A percentile compares a stretch with the other conserved stretches of the same genome.
These are phyloP conservation scores for Branchinecta lindahli DNA, from an alignment of 1,140 invertebrate genomes.

Conservation along the genomic window DNA sequence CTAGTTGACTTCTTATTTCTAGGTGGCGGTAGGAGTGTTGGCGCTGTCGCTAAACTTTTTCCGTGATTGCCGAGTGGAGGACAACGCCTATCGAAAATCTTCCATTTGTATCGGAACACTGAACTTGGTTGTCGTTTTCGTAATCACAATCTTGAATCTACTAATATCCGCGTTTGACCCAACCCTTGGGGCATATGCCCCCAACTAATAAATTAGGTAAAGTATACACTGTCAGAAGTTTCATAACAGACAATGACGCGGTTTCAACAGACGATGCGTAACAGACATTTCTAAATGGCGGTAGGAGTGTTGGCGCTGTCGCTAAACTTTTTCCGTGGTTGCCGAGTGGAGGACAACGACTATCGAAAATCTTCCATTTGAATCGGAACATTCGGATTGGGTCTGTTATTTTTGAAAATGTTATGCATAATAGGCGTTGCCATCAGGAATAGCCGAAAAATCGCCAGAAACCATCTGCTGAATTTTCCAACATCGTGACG, in stretches of 20 bases:
- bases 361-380: constrained; percentile 47
- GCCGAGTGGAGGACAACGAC: constrained; percentile 47
- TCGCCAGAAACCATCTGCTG: no score
- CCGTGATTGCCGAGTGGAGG: constrained; percentile 53
- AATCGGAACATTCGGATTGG: constrained; percentile 53
- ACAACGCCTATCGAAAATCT: constrained; percentile 45
- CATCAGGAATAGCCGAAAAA: no score
- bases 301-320: constrained; percentile 49
- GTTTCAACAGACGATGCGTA: no score
- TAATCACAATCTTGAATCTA: constrained; percentile 57
- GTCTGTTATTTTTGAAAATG: constrained; percentile 23
- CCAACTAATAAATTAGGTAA: not conserved
- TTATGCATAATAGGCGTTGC: not conserved
- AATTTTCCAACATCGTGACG: no score
- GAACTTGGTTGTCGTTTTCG: constrained; percentile 49
- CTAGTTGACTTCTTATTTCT: constrained; percentile 24
- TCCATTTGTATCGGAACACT: constrained; percentile 51
- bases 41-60: constrained; percentile 53
- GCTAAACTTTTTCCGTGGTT: constrained; percentile 54
- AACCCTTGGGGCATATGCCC: constrained; percentile 14
- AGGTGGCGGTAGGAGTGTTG: constrained; percentile 44
- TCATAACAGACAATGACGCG: no score
- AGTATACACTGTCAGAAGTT: no score
- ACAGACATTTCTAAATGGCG: constrained; percentile 33
- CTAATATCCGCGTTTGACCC: constrained; percentile 63